Conservation (phyloP, 2,113 vertebrate species). For the Phasianus colchicus region DNA sequence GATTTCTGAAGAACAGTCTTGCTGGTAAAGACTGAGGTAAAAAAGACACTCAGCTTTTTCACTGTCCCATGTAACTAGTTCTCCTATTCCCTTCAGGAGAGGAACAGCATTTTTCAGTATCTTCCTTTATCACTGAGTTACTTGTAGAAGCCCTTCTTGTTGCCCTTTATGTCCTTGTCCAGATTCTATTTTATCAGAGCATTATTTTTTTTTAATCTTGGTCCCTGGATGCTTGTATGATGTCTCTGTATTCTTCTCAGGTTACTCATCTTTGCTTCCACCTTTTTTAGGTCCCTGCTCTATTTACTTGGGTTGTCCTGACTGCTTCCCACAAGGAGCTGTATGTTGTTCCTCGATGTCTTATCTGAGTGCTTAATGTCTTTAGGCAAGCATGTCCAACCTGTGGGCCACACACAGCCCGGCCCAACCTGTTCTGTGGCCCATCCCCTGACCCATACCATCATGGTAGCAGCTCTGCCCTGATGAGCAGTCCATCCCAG, state of each 20-base stretch:
- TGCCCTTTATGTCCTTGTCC: not conserved
- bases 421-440: no score
- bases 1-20: no score
- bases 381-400: no score
- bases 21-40: no score
- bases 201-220: not conserved
- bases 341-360: not conserved
- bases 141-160: not conserved
- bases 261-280: not conserved
- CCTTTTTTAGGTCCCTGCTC: fast-evolving
- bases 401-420: no score
- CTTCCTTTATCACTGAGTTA: not conserved
- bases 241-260: not conserved
- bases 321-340: not conserved
- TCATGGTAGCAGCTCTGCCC: no score
- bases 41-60: no score
- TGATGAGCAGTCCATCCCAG: no score
- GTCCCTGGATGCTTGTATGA: not conserved
- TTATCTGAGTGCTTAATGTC: fast-evolving
- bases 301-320: not conserved
- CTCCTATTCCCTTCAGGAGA: not conserved
- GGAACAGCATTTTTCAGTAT: not conserved
- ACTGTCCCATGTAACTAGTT: not conserved
- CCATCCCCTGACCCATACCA: no score
- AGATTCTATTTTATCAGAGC: not conserved